Evolutionary conservation across 2,113 vertebrate genomes (phyloP).

Genomic region (Phocoena phocoena): DNA sequence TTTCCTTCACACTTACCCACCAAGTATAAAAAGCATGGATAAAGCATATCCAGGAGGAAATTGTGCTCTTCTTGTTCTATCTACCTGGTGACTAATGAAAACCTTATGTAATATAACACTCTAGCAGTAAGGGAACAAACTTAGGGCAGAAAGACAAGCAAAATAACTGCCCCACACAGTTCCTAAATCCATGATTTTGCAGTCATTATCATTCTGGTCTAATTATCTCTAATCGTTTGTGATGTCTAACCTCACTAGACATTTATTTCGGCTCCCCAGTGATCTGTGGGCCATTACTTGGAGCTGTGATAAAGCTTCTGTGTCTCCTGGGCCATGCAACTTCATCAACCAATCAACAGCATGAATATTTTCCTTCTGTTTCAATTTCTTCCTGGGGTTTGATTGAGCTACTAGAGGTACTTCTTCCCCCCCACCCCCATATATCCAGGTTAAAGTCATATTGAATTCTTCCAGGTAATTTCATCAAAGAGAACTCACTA

Average conservation of each 20-base stretch:
- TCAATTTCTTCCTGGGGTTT: constrained; percentile 10
- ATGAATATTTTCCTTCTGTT: not conserved
- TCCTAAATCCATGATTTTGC: not conserved
- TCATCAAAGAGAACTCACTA: constrained; percentile 27
- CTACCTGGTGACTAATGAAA: not conserved
- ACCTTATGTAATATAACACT: not conserved
- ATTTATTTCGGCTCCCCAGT: not conserved
- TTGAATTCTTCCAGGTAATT: not conserved
- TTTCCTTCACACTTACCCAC: not conserved
- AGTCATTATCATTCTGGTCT: not conserved
- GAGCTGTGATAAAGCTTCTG: not conserved
- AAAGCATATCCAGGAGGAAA: not conserved
- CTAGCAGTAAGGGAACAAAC: not conserved
- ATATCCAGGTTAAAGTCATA: not conserved
- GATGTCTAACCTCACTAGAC: not conserved
- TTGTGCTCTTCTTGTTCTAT: not conserved
- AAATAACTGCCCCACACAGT: not conserved
- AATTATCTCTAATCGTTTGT: not conserved
- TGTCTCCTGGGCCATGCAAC: not conserved
- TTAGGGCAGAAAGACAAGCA: not conserved
- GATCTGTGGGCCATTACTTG: not conserved
- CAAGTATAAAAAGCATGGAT: not conserved
- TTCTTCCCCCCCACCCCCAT: accelerated
- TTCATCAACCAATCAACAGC: not conserved
- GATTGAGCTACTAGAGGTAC: not conserved